These are phyloP conservation scores for Aphelenchoides avenae DNA, from an alignment of 1,140 invertebrate genomes.

Conservation along the genomic window DNA sequence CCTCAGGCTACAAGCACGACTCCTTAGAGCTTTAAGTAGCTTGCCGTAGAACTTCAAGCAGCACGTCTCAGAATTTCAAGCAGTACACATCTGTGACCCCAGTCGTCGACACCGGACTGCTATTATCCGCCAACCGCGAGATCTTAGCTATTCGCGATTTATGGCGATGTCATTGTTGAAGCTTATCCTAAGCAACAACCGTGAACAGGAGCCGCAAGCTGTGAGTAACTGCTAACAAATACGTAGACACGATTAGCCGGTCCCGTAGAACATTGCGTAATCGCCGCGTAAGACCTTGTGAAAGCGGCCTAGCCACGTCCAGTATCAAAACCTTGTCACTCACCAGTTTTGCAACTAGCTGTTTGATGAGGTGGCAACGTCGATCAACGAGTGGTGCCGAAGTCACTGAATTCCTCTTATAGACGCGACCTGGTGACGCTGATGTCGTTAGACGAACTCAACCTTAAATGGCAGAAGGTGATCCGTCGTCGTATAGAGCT, in stretches of 20 bases:
- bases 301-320: conserved; percentile 48
- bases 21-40: no score
- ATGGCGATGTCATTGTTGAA: conserved; percentile 36
- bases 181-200: conserved; percentile 26
- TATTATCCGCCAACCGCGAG: conserved; percentile 2
- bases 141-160: conserved; percentile 24
- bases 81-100: no score
- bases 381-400: conserved; percentile 40
- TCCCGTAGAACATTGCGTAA: conserved; percentile 25
- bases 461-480: conserved; percentile 54
- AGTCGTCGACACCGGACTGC: conserved; percentile 31
- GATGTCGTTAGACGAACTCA: conserved; percentile 39
- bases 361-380: conserved; percentile 45
- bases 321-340: conserved; percentile 53
- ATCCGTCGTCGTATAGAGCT: conserved; percentile 54
- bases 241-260: conserved; percentile 16
- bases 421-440: conserved; percentile 6
- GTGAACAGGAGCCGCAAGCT: conserved; percentile 15
- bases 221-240: background rate
- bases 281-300: conserved; percentile 30
- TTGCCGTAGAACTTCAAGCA: no score
- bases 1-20: no score
- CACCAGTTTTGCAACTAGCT: conserved; percentile 56
- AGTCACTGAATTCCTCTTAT: conserved; percentile 19
- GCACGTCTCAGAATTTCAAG: no score